A percentile compares a stretch with the other conserved stretches of the same genome.
These are phyloP conservation scores for Xenopus borealis DNA, from an alignment of 2,113 vertebrate species.

Conservation along the genomic window DNA sequence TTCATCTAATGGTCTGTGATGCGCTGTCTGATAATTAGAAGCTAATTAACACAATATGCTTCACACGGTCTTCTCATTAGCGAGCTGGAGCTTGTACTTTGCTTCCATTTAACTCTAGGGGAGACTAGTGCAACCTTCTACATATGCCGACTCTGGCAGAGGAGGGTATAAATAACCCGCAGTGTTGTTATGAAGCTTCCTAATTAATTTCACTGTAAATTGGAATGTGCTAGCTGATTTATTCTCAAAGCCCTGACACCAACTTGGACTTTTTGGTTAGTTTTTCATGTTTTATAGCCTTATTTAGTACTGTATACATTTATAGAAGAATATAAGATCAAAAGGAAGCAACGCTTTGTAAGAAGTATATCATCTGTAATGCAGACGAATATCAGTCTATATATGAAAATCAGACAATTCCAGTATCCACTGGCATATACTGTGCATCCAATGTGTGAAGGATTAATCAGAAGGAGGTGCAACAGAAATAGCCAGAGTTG, in stretches of 20 bases:
- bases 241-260: not conserved
- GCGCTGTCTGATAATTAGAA: constrained; percentile 39
- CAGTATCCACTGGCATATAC: too few species aligned
- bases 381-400: too few species aligned
- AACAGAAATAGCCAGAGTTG: too few species aligned
- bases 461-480: too few species aligned
- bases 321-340: too few species aligned
- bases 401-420: too few species aligned
- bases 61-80: constrained; percentile 29
- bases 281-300: too few species aligned
- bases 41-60: constrained; percentile 27
- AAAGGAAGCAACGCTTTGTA: too few species aligned
- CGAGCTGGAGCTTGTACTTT: constrained; percentile 35
- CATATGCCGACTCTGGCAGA: constrained; percentile 15
- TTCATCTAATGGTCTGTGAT: constrained; percentile 18
- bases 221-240: not conserved
- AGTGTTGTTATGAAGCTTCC: not conserved
- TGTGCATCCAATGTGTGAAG: too few species aligned
- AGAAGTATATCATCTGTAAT: too few species aligned
- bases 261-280: too few species aligned
- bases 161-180: constrained; percentile 33
- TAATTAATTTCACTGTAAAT: not conserved
- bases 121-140: not conserved
- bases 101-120: constrained; percentile 35
- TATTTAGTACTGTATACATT: too few species aligned